Conservation (phyloP, 2,113 vertebrate genomes). For the Erpornis zantholeuca region DNA sequence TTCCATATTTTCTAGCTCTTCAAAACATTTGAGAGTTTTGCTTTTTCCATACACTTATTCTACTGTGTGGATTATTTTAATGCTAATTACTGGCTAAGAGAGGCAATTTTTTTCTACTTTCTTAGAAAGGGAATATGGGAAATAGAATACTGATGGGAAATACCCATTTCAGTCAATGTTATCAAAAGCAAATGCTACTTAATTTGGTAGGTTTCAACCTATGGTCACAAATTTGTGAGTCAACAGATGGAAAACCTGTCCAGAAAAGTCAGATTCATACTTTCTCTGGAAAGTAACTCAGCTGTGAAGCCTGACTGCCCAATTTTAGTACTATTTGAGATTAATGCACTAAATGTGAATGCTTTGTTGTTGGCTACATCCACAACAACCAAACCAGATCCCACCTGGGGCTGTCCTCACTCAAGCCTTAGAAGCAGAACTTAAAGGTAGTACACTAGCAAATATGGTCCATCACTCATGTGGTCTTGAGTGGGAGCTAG, state of each 20-base stretch:
- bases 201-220: neutral
- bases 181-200: neutral
- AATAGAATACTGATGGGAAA: neutral
- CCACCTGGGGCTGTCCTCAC: neutral
- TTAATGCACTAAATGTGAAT: neutral
- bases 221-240: neutral
- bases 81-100: neutral
- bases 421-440: neutral
- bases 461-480: neutral
- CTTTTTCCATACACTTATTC: neutral
- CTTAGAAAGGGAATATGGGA: neutral
- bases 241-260: neutral
- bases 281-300: neutral
- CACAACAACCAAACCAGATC: neutral
- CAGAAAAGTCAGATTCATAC: neutral
- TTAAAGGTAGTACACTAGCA: neutral
- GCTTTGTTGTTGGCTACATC: neutral
- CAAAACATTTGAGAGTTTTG: neutral
- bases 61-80: neutral
- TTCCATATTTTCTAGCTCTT: neutral
- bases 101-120: neutral
- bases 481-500: neutral
- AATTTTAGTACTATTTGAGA: neutral
- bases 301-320: neutral
- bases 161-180: neutral